Base-by-base conservation (phyloP, 2,797 vertebrate species). In the Enteromius anoplus region DNA sequence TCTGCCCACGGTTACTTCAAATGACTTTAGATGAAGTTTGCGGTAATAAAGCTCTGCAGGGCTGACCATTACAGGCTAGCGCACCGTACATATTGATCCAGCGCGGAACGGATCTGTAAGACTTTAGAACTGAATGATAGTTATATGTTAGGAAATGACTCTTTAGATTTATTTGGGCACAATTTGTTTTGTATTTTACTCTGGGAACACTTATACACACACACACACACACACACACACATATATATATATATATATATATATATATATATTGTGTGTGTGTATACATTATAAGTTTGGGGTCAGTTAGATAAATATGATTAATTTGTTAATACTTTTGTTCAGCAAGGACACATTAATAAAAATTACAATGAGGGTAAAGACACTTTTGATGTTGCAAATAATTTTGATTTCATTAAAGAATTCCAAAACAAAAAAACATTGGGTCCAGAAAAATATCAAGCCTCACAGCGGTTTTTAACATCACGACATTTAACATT, bases 11-110 rank as follows among this genome's bases (percentile, higher is more conserved):
- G 45, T 78, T 73, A 51, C 70, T 73, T 80, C 47, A 75, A 80
- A 83, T 77, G 51, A 72, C 78, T 84, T 84, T 32, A 71, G 72
- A 86, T 86, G 80, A 80, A 85, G 58, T 82, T 60, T 58, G 34
- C 47, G 32, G 71, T 77, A 15, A 53, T 79, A 60, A 84, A 65
- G 60, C 69, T 64, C 60, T 29, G 40, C n/a, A 69, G 75, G 47
- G 51, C 55, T 26, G 9, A 73, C 66, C 23, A 5, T 53, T 51
- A 75, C 23, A 80, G 49, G 21, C 34, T 26, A 78, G 40, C 14
- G n/a, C 73, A 29, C 75, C 26, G 6, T 58, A 26, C 40, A 75
- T 68, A 85, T 65, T 34, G 71, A 82, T 78, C 66, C 60, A 73
- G 58, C 69, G 49, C 60, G 3, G 70, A 21, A 34, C 29, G 4